A percentile compares a stretch with the other conserved stretches of the same genome.
Conservation (phyloP, 1,140 invertebrate species). For the Nymphalis io region DNA sequence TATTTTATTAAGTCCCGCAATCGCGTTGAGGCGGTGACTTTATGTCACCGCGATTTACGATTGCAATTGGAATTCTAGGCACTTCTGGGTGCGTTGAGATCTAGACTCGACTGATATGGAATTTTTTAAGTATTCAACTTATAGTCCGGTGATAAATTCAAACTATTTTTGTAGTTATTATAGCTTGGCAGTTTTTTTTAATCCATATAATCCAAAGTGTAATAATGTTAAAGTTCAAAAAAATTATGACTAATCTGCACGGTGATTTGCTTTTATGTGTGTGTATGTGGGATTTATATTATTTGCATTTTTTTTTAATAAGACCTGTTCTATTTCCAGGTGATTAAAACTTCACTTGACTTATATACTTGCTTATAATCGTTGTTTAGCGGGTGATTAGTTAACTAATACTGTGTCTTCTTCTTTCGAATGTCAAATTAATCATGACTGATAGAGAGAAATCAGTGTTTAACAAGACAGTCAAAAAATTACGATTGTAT, state of each 20-base stretch:
- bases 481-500: no score
- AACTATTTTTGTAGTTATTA: constrained; percentile 1
- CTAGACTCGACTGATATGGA: constrained; percentile 28
- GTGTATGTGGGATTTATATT: no score
- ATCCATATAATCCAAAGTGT: not conserved
- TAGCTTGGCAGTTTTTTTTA: not conserved
- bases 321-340: no score
- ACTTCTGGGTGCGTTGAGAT: constrained; percentile 1
- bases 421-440: no score
- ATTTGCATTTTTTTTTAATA: no score
- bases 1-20: constrained; percentile 36
- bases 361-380: no score
- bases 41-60: constrained; percentile 33
- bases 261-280: not conserved
- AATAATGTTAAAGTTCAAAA: not conserved
- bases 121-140: constrained; percentile 18
- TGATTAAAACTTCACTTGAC: no score
- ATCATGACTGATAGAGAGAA: no score
- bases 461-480: no score
- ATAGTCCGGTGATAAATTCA: not conserved
- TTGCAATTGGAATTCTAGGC: constrained; percentile 26
- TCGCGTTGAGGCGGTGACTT: constrained; percentile 34
- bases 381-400: no score
- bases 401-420: no score
- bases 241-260: not conserved